Percentiles rank a stretch among this genome's conserved stretches.
These are phyloP conservation scores for Dasypogon diadema DNA, from an alignment of 2,888 invertebrate species.

Conservation along the genomic window DNA sequence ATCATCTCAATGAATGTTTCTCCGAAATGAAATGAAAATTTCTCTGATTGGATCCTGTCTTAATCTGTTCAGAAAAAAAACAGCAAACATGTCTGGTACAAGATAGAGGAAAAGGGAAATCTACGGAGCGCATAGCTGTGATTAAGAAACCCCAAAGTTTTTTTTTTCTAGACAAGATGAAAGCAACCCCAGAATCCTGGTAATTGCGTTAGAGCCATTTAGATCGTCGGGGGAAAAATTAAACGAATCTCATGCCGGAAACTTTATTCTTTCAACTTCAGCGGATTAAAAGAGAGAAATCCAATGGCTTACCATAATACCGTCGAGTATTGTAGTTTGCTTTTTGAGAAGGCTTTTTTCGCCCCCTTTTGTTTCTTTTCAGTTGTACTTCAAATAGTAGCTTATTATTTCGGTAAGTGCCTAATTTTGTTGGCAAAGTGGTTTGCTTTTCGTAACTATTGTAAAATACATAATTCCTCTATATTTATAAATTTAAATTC, in stretches of 20 bases:
- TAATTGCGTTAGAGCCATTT: slow-evolving; percentile 35
- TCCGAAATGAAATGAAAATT: too few relatives aligned
- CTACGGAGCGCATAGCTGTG: background rate
- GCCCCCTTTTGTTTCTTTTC: background rate
- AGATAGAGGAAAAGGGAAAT: background rate
- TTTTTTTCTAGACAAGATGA: background rate
- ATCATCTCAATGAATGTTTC: too few relatives aligned
- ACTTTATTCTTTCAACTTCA: slow-evolving; percentile 27
- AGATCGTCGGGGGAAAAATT: slow-evolving; percentile 17
- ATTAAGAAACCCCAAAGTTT: background rate
- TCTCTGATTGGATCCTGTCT: too few relatives aligned
- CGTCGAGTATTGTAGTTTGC: background rate
- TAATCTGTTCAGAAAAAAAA: too few relatives aligned
- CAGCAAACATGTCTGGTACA: too few relatives aligned
- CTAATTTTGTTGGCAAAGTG: background rate
- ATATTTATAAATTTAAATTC: too few relatives aligned
- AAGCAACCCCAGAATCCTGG: background rate
- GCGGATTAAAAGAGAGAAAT: slow-evolving; percentile 8
- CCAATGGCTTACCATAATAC: background rate
- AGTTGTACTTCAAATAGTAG: background rate
- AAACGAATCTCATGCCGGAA: slow-evolving; percentile 23
- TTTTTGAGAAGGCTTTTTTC: background rate
- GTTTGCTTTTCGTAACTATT: background rate
- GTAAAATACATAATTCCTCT: background rate
- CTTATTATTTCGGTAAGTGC: background rate